Conservation (phyloP, 2,113 vertebrate species). For the Raja brachyura region DNA sequence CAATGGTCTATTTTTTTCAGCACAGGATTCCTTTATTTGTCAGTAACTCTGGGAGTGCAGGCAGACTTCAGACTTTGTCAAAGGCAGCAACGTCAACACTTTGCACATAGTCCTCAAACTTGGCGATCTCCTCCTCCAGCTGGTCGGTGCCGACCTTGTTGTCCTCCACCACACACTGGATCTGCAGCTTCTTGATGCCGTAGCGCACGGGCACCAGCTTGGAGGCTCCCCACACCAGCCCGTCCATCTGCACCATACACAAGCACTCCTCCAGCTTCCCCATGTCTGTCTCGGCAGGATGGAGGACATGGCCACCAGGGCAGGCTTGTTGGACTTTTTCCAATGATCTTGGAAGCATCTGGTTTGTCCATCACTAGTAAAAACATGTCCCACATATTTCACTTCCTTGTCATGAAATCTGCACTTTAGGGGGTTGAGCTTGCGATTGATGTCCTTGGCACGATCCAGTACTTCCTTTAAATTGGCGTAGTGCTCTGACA, state of each 20-base stretch:
- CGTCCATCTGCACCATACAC: slow-evolving; percentile 76
- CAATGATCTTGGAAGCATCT: too few relatives aligned
- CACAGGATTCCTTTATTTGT: neutral
- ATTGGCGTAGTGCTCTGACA: too few relatives aligned
- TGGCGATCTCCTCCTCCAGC: slow-evolving; percentile 91
- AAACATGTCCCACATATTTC: too few relatives aligned
- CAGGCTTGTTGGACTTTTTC: too few relatives aligned
- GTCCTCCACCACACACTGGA: slow-evolving; percentile 90
- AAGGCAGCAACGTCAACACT: slow-evolving; percentile 93
- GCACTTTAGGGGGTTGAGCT: too few relatives aligned
- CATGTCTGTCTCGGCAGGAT: slow-evolving; percentile 98
- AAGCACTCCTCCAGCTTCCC: slow-evolving; percentile 80
- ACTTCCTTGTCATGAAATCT: too few relatives aligned
- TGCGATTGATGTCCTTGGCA: too few relatives aligned
- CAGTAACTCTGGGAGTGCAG: neutral
- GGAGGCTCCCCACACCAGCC: slow-evolving; percentile 86
- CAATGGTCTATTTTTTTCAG: too few relatives aligned
- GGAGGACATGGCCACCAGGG: too few relatives aligned
- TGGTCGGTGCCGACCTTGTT: slow-evolving; percentile 90
- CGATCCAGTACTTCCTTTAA: too few relatives aligned
- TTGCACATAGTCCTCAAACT: slow-evolving; percentile 88
- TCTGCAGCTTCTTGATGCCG: slow-evolving; percentile 91
- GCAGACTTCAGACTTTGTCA: slow-evolving; percentile 82
- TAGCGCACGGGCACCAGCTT: slow-evolving; percentile 90
- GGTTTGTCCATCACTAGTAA: too few relatives aligned